Base-by-base conservation (phyloP, 2,797 vertebrate genomes). In the Hylomyscus alleni region DNA sequence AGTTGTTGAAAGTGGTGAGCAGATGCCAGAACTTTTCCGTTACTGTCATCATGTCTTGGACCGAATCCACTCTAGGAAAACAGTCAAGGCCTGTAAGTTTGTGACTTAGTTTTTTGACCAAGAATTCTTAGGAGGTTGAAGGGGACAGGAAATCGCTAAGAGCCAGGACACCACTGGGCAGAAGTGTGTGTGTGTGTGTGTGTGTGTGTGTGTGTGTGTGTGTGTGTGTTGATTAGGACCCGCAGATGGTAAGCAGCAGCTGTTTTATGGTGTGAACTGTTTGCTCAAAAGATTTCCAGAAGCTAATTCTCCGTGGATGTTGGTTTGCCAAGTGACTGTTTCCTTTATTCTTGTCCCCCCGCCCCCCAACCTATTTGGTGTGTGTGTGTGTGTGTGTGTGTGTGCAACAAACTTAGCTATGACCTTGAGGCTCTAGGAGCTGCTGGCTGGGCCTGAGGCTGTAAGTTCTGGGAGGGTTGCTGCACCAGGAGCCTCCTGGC, bases 11-110 rank as follows among this genome's bases (percentile, higher is more conserved):
- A 94, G 90, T 86, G 92, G 83, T 81, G 83, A 47, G 8, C 5
- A 72, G 91, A 34, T 44, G 96, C 90, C 58, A 31, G 92, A 93
- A 65, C 97, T 97, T 77, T 94, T 97, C 92, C 54, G 92, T 97
- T 98, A 97, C 98, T 98, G 96, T 98, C 98, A n/a, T 98, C 98
- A 98, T 97, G 97, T 97, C 98, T 96, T 94, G 97, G 97, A 97
- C 96, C 97, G 97, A 97, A 96, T 91, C 94, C 83, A 80, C 92
- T 93, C 0, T 15, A 96, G 83, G 97, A 96, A 98, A 96, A 0
- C 86, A 91, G 96, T 94, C 96, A 97, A 97, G 1, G 44, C 96
- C 96, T 97, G 97, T 91, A 96, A 95, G 93, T 98, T 98, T 98
- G 96, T 97, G 98, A 98, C 98, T 97, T 95, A 93, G 80, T 97